Conservation (phyloP, 2,888 invertebrate genomes). For the Mactromeris polynyma region DNA sequence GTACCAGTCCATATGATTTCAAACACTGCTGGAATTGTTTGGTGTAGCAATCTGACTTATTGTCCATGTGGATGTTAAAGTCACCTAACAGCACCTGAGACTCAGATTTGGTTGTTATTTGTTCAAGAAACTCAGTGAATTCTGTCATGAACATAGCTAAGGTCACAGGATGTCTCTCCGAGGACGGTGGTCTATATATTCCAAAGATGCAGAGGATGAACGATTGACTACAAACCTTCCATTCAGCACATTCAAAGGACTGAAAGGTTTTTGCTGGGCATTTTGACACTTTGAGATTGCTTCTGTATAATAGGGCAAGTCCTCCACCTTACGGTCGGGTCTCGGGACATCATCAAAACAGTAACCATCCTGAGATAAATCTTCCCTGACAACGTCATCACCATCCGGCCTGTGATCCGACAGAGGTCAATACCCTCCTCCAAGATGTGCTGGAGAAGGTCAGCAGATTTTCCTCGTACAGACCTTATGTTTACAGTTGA, state of each 20-base stretch:
- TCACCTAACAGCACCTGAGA: conserved; percentile 47
- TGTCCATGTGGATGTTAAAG: conserved; percentile 49
- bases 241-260: not conserved
- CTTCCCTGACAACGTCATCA: conserved; percentile 12
- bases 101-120: conserved; percentile 17
- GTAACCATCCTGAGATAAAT: not conserved
- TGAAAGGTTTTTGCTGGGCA: not conserved
- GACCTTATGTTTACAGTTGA: conserved; percentile 47
- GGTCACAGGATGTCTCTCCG: conserved; percentile 48
- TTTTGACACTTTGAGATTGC: not conserved
- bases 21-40: conserved; percentile 45
- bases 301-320: not conserved
- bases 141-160: conserved; percentile 44
- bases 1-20: conserved; percentile 42
- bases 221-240: not conserved
- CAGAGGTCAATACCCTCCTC: conserved; percentile 15
- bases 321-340: no score
- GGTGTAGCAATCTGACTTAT: conserved; percentile 45
- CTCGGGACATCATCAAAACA: conserved; percentile 15
- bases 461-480: conserved; percentile 26
- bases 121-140: conserved; percentile 47
- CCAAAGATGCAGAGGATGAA: not conserved
- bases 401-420: not conserved
- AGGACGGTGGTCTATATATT: conserved; percentile 55
- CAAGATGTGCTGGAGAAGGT: conserved; percentile 35